Base-by-base conservation (phyloP, 35 echinoderm and acorn worm species). In the Amphiura filiformis region DNA sequence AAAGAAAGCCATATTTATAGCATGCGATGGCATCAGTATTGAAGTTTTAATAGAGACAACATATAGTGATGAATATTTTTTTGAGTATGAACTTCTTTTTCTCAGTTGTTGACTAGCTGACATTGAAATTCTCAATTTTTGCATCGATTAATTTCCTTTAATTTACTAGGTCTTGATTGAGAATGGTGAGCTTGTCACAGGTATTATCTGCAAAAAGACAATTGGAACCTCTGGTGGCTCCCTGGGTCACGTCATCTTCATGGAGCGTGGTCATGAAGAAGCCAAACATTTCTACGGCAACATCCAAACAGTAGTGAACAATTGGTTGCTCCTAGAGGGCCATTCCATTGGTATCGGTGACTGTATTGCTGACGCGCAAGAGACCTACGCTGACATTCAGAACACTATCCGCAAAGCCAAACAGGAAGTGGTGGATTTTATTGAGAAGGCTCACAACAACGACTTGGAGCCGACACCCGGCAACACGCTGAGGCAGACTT, bases 391-490 rank as follows among this genome's bases (percentile, higher is more conserved):
- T 0, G 96, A 99, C 80, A 99, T 99, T 36, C 96, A 99, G 85
- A 95, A 95, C 83, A 99, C 96, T 4, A 99, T 99, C 84, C 83
- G 90, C 37, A 99, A 95, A 65, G 96, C 96, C 79, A 99, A 99
- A 36, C 96, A 94, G 36, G 96, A 99, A 56, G 96, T 99, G 56
- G 95, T 99, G 84, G 96, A 99, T 13, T 93, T 99, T 40, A 99
- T 99, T 36, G 96, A 99, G 87, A 99, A 99, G 84, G 96, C 96
- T 36, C 96, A 99, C 81, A 94, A 99, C 49, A 93, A 99, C 36
- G 93, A 99, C 7, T 57, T 99, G 81, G 93, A 94, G 70, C 96
- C 96, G 0, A 99, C 96, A 11, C 96, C 96, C 18, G 96, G 96
- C 61, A 99, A 99, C 84, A 95, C 96, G 34, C 90, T 99, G 78